These are phyloP conservation scores for Eonycteris spelaea DNA, from an alignment of 2,113 vertebrate species.

Conservation along the genomic window DNA sequence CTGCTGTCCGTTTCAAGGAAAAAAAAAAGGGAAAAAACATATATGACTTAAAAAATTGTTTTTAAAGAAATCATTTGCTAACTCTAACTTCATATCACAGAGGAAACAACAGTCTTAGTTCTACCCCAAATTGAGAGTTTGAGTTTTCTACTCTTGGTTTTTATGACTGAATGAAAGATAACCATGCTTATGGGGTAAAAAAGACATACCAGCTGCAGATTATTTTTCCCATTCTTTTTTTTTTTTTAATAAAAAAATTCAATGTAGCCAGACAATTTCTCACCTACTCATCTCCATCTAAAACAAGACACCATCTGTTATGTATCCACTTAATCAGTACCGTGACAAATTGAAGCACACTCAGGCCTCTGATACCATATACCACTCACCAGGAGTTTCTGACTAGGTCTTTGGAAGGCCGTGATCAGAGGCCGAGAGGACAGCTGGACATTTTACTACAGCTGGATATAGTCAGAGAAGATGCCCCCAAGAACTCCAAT, in stretches of 20 bases:
- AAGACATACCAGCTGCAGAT: conserved; percentile 74
- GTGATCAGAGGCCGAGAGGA: conserved; percentile 56
- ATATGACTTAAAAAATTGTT: background rate
- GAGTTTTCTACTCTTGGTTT: conserved; percentile 44
- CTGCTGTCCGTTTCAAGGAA: background rate
- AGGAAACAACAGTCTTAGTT: background rate
- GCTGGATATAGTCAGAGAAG: conserved; percentile 65
- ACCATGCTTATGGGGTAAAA: conserved; percentile 62
- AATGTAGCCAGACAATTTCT: conserved; percentile 75
- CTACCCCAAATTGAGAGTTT: background rate
- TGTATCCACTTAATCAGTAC: conserved; percentile 71
- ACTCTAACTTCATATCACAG: background rate
- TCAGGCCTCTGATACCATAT: conserved; percentile 46
- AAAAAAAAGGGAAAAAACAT: background rate
- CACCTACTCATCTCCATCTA: conserved; percentile 76
- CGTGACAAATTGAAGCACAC: conserved; percentile 62
- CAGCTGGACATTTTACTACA: conserved; percentile 63
- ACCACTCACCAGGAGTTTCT: conserved; percentile 62
- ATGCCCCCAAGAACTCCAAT: conserved; percentile 43
- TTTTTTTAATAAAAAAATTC: conserved; percentile 66
- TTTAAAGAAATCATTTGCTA: background rate
- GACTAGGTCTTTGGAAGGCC: conserved; percentile 59
- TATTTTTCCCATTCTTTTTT: conserved; percentile 71
- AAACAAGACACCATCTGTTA: conserved; percentile 77
- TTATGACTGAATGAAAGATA: conserved; percentile 55